These are phyloP conservation scores for Drosophila ironensis DNA, from an alignment of 1,140 invertebrate species.

Conservation along the genomic window DNA sequence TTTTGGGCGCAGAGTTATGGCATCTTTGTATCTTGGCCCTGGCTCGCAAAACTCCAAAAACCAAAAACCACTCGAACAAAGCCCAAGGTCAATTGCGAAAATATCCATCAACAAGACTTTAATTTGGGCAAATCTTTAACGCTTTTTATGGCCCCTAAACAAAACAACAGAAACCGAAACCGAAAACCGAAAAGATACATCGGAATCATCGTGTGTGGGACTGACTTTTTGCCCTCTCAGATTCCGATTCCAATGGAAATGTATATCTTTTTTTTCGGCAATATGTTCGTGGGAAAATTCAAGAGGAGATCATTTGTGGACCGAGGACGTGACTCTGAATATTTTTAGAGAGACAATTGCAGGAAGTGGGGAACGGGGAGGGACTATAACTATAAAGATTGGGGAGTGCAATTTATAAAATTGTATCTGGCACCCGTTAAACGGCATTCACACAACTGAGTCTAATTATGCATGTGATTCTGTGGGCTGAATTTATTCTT, in stretches of 20 bases:
- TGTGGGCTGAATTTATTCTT: constrained; percentile 6
- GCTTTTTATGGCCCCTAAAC: constrained; percentile 27
- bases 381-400: constrained; percentile 26
- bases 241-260: constrained; percentile 5
- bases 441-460: no score
- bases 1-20: constrained; percentile 17
- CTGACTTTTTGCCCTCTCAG: no score
- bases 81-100: constrained; percentile 38
- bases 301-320: constrained; percentile 24
- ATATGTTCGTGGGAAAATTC: constrained; percentile 42
- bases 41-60: constrained; percentile 17
- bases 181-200: no score
- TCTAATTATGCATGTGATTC: constrained; percentile 31
- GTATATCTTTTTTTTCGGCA: constrained; percentile 11
- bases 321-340: constrained; percentile 55
- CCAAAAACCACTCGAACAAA: constrained; percentile 10
- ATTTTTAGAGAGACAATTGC: constrained; percentile 39
- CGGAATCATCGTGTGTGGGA: constrained; percentile 18
- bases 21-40: constrained; percentile 3
- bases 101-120: constrained; percentile 30
- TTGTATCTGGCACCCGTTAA: constrained; percentile 35
- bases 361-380: not conserved
- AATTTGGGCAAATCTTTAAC: constrained; percentile 39
- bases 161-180: not conserved
- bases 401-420: constrained; percentile 51